Base-by-base conservation (phyloP, 2,113 vertebrate species). In the Poecilia latipinna region DNA sequence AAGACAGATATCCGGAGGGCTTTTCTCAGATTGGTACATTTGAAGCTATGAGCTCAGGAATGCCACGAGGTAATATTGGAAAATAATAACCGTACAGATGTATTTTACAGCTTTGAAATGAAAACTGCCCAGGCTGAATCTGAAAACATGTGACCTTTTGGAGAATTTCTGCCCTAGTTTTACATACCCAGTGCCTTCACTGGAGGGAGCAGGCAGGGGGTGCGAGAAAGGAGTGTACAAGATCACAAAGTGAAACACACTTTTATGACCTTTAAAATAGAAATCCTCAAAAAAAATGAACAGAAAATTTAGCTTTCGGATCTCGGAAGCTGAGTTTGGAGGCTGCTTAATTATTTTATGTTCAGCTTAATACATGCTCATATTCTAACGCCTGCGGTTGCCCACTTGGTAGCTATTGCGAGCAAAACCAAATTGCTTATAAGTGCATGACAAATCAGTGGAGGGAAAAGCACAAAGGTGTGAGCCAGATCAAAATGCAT, bases 401-500 rank as follows among this genome's bases (percentile, higher is more conserved):
- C 31, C 74, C 77, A 65, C 19, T 69, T 68, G 72, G 76, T 65
- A 64, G 61, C 65, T 0, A 77, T 37, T 17, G 42, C 64, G 37
- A n/a, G 70, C 71, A 72, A 70, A 82, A 82, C 8, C 19, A 35
- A 75, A 82, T 17, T 7, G 57, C 75, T 61, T 35, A 78, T 78
- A 77, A 86, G 77, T 75, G 61, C 70, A 67, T 77, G 74, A 80
- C 68, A 88, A 84, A 77, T 81, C 80, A 82, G 37, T 64, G 10
- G 51, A 61, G 24, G 86, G 82, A 37, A 88, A 75, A 33, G 65
- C 64, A 82, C 81, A 83, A 83, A 68, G 73, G 68, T 74, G 39
- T 82, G 72, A 29, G 19, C 26, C 78, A 79, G 82, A 84, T 90
- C 80, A 83, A 82, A 84, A 84, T 72, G 77, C 79, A 80, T 75